These are phyloP conservation scores for Umimayanthus kanabou DNA, from an alignment of 92 coral and sea anemone species.

Conservation along the genomic window DNA sequence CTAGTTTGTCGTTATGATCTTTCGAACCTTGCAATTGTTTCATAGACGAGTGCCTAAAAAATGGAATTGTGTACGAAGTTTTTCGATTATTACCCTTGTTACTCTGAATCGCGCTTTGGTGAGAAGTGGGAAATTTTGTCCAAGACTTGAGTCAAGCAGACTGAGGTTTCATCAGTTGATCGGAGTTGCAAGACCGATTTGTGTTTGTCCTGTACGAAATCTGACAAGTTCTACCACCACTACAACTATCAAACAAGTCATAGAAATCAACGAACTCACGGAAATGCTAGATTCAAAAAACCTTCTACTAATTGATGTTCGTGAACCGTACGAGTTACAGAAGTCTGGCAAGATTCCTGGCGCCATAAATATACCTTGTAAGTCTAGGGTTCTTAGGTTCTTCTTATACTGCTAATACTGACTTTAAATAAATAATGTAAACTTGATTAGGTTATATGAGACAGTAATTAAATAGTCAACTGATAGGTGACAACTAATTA, in stretches of 20 bases:
- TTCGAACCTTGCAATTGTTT: background rate
- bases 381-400: slow-evolving; percentile 13
- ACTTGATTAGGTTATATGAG: no score
- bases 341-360: slow-evolving; percentile 60
- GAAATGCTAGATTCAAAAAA: slow-evolving; percentile 47
- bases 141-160: slow-evolving; percentile 51
- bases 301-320: slow-evolving; percentile 62
- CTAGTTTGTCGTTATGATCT: background rate
- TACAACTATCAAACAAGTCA: slow-evolving; percentile 34
- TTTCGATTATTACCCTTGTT: slow-evolving; percentile 51
- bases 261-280: slow-evolving; percentile 45
- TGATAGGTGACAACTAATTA: no score
- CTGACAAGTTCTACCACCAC: slow-evolving; percentile 41
- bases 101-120: slow-evolving; percentile 51
- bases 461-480: no score
- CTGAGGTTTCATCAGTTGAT: slow-evolving; percentile 57
- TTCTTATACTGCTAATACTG: no score
- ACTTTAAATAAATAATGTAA: no score
- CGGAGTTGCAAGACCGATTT: slow-evolving; percentile 54
- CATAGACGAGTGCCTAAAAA: slow-evolving; percentile 3
- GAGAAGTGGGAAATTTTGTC: slow-evolving; percentile 45
- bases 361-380: slow-evolving; percentile 62
- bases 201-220: slow-evolving; percentile 57
- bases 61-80: slow-evolving; percentile 40
- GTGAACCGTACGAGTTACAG: slow-evolving; percentile 62